Conservation (phyloP, 2,113 vertebrate genomes). For the Tyrannus savana region DNA sequence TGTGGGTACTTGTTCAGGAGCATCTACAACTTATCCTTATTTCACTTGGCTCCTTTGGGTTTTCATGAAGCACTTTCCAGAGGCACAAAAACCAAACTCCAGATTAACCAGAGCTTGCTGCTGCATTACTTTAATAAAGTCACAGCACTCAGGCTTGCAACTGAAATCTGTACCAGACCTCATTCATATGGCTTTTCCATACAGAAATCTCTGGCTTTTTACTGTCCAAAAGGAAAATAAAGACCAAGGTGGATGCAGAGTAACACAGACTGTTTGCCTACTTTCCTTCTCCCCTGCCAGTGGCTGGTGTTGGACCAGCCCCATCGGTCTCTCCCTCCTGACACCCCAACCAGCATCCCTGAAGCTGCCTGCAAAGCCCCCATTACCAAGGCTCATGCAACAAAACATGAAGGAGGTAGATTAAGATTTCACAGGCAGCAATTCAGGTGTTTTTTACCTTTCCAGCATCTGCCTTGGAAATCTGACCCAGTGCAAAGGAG, state of each 20-base stretch:
- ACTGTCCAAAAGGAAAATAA: neutral
- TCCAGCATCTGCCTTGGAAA: neutral
- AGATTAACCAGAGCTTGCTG: neutral
- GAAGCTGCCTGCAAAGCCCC: neutral
- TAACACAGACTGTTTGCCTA: neutral
- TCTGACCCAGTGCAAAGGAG: accelerated
- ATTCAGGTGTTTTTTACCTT: neutral
- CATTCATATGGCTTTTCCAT: neutral
- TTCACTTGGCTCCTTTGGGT: neutral
- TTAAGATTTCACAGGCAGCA: neutral
- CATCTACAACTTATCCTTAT: neutral
- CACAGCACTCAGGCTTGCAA: accelerated
- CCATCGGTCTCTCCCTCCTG: accelerated
- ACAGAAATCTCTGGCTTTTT: neutral
- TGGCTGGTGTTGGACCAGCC: neutral
- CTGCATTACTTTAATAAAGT: neutral
- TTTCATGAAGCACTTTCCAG: neutral
- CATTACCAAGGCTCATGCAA: neutral
- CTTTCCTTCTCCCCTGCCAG: neutral
- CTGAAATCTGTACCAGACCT: neutral
- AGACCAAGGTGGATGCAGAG: neutral
- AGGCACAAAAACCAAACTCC: neutral
- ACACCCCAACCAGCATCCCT: neutral
- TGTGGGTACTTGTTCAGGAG: neutral
- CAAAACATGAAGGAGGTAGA: neutral